Base-by-base conservation (phyloP, 2,113 vertebrate species). In the Todiramphus saurophagus region DNA sequence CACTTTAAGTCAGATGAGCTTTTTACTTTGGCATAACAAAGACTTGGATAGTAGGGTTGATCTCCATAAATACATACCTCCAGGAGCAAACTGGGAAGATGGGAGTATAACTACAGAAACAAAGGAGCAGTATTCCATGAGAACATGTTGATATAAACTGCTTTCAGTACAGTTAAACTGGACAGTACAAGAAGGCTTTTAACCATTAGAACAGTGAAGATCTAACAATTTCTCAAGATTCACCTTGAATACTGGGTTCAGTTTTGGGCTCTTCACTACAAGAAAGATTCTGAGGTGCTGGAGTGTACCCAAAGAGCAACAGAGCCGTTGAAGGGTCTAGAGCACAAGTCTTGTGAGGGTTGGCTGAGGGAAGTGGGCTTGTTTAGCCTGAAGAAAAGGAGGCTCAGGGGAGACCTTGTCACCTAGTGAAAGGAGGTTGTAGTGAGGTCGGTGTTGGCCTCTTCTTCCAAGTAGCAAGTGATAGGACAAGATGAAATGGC, bases 301-400 rank as follows among this genome's bases (percentile, higher is more conserved):
- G 51, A 82, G 17, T 0, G 0, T 16, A 9, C 80, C n/a, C 43
- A 35, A 11, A 66, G 56, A 86, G 16, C n/a, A 67, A 17, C 1
- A 0, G 31, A 68, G 10, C 13, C 72, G 67, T 9, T 20, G 25
- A 53, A 35, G 35, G 33, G 4, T 41, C 66, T 75, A 13, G 33
- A 62, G 17, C 9, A 43, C 11, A 59, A 44, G 23, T 33, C 33
- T 15, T 3, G 3, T 10, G 30, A 91, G 30, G 25, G 70, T 6
- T 1, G 1, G 33, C 46, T 86, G 28, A 67, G 16, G 18, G 18
- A 88, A 9, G 6, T 11, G 55, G 50, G 4, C 1, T 24, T 88
- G 5, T 73, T 77, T 46, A 30, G 3, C 2, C 11, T 69, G 18
- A 35, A 46, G 69, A 69, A 88, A 33, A 77, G 37, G 27, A 82